phyloP scores from a whole-genome alignment of 2,113 vertebrate species.

The Alethe diademata region DNA sequence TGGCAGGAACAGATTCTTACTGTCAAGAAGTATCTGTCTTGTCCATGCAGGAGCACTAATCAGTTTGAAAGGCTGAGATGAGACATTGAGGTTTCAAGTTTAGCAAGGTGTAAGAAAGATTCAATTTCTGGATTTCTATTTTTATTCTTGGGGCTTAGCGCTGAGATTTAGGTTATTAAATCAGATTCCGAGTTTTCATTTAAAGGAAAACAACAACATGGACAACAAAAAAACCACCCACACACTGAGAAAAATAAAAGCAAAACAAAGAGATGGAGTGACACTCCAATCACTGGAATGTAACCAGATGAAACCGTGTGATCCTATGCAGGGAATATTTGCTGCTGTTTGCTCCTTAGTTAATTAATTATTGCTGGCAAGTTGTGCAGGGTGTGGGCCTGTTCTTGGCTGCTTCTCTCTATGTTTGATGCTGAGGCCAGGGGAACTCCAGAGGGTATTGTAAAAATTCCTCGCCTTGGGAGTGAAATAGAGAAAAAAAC shows the following conservation, averaged over 20 bases:
- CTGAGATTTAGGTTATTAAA: constrained; percentile 26
- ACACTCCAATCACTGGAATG: constrained; percentile 56
- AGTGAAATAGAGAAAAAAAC: constrained; percentile 36
- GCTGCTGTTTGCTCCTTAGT: constrained; percentile 60
- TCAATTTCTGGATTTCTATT: background rate
- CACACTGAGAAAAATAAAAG: background rate
- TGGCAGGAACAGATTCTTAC: background rate
- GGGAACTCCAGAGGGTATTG: constrained; percentile 69
- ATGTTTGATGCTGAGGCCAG: constrained; percentile 68
- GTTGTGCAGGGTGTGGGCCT: constrained; percentile 59
- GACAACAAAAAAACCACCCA: background rate
- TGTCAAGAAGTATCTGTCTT: background rate
- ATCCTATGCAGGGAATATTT: constrained; percentile 56
- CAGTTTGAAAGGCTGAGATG: background rate
- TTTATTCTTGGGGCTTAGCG: background rate
- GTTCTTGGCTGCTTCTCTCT: constrained; percentile 56
- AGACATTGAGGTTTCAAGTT: background rate
- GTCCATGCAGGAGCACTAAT: background rate
- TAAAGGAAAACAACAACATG: constrained; percentile 18
- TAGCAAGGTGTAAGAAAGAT: background rate
- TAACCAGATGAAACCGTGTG: constrained; percentile 55
- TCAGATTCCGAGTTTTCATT: background rate
- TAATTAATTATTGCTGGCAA: constrained; percentile 70
- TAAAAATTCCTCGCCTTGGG: constrained; percentile 68
- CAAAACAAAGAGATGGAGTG: constrained; percentile 37